Conservation (phyloP, 2,888 invertebrate species). For the Teinopalpus imperialis region DNA sequence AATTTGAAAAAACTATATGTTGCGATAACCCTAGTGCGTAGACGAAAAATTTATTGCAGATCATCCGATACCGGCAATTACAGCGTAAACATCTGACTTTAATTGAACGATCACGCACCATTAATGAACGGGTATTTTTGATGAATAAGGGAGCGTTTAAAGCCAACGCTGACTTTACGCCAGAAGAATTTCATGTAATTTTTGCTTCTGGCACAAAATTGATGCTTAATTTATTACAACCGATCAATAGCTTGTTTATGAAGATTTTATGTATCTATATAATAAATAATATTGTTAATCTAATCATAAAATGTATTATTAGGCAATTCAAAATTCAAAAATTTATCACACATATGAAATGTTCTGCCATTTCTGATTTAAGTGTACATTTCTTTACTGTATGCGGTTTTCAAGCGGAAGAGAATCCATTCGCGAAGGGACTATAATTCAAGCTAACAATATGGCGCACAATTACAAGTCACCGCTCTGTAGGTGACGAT, state of each 20-base stretch:
- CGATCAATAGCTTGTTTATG: slow-evolving; percentile 19
- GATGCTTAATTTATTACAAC: slow-evolving; percentile 13
- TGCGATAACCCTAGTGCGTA: slow-evolving; percentile 5
- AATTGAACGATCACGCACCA: slow-evolving; percentile 25
- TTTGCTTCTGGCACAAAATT: slow-evolving; percentile 22
- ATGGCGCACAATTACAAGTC: slow-evolving; percentile 76
- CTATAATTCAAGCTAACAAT: slow-evolving; percentile 76
- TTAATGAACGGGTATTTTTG: slow-evolving; percentile 24
- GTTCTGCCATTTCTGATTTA: slow-evolving; percentile 5
- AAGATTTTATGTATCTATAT: not conserved
- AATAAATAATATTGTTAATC: not conserved
- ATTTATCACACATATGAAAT: not conserved
- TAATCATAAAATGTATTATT: too few relatives aligned
- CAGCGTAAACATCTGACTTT: slow-evolving; percentile 24
- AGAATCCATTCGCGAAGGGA: slow-evolving; percentile 50
- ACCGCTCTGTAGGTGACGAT: slow-evolving; percentile 67
- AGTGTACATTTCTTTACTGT: slow-evolving; percentile 7
- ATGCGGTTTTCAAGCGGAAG: slow-evolving; percentile 53
- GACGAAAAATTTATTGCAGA: slow-evolving; percentile 19
- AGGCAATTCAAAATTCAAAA: too few relatives aligned
- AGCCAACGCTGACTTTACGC: slow-evolving; percentile 19
- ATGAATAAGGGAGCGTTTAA: slow-evolving; percentile 21
- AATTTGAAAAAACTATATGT: too few relatives aligned
- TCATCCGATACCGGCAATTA: slow-evolving; percentile 23
- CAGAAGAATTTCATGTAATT: slow-evolving; percentile 24